Evolutionary conservation across 2,888 invertebrate genomes (phyloP).

Genomic region (Gonocerus acuteangulatus): DNA sequence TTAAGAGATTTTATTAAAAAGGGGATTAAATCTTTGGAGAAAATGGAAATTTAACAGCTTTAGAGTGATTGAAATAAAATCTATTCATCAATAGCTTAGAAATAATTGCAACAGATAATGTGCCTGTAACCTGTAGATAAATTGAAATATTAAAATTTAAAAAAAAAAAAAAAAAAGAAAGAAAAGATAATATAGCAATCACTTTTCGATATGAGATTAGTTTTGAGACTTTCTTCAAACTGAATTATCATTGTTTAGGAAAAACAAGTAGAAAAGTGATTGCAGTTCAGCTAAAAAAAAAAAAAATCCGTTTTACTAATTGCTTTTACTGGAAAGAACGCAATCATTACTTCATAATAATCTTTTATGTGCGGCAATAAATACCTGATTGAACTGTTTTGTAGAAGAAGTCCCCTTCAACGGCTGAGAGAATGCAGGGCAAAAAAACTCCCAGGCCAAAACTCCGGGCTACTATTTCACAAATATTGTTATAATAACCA

Average conservation of each 20-base stretch:
- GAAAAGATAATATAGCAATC: no score
- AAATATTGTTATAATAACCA: slow-evolving; percentile 14
- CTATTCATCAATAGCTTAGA: neutral
- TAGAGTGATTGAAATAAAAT: neutral
- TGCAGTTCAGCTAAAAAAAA: neutral
- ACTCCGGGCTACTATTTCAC: slow-evolving; percentile 22
- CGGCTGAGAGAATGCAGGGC: slow-evolving; percentile 16
- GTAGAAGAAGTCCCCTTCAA: slow-evolving; percentile 9
- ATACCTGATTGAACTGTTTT: slow-evolving; percentile 20
- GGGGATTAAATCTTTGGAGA: no score
- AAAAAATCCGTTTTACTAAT: neutral
- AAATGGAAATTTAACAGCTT: no score
- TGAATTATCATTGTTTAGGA: no score
- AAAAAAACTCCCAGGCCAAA: slow-evolving; percentile 23
- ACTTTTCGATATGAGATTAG: no score
- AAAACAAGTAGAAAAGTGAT: slow-evolving; percentile 1
- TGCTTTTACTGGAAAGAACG: neutral
- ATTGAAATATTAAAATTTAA: neutral
- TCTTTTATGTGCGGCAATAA: slow-evolving; percentile 22
- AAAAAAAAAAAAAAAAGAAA: no score
- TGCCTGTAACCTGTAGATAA: slow-evolving; percentile 7
- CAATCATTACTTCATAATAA: slow-evolving; percentile 14
- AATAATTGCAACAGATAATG: slow-evolving; percentile 7
- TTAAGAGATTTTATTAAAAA: neutral
- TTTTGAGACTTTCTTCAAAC: no score